Evolutionary conservation across 2,113 vertebrate genomes (phyloP).

Genomic region (Anthoscopus minutus): DNA sequence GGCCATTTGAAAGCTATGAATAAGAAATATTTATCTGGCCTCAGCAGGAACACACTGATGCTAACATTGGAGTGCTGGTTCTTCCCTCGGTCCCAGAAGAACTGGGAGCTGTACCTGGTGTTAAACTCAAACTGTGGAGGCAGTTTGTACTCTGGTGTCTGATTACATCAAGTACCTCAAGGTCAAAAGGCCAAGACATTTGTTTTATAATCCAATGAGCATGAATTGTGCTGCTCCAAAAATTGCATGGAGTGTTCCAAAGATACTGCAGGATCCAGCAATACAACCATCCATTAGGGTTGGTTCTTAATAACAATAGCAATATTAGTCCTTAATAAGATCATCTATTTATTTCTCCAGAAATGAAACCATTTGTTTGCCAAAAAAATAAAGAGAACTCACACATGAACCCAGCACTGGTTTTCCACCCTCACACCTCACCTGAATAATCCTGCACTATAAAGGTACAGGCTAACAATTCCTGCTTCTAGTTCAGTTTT

Average conservation of each 20-base stretch:
- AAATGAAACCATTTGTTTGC: neutral
- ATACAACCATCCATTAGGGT: neutral
- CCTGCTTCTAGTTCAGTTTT: neutral
- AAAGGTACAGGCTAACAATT: neutral
- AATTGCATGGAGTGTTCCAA: neutral
- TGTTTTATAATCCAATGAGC: neutral
- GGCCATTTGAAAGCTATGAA: neutral
- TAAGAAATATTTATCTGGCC: neutral
- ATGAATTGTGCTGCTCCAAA: neutral
- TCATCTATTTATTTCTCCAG: neutral
- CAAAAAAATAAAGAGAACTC: neutral
- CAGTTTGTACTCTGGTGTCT: neutral
- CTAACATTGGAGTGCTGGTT: fast-evolving
- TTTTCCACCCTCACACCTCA: neutral
- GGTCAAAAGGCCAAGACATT: neutral
- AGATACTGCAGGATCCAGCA: neutral
- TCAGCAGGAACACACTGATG: neutral
- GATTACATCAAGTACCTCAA: neutral
- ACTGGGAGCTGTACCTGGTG: neutral
- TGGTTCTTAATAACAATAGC: neutral
- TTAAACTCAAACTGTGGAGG: neutral
- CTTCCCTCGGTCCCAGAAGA: neutral
- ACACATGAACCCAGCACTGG: neutral
- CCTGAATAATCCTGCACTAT: neutral
- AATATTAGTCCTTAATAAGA: neutral